phyloP scores from a whole-genome alignment of 2,113 vertebrate species.

The Ammospiza nelsoni region DNA sequence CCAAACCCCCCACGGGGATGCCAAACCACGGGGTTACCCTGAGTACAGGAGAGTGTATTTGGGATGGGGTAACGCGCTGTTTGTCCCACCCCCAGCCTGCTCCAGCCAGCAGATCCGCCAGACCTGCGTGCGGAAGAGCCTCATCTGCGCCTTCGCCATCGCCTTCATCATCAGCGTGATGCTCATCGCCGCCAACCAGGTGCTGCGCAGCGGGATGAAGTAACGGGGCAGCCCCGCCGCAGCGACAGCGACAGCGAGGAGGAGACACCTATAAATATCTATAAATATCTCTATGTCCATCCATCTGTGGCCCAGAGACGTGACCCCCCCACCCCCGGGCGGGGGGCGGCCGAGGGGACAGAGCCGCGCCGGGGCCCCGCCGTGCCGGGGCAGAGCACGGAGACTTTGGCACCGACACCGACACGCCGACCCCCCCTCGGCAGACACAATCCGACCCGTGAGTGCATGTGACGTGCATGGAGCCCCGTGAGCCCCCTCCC shows the following conservation, averaged over 20 bases:
- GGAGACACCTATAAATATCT: constrained; percentile 3
- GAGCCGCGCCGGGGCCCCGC: not conserved
- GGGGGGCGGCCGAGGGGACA: not conserved
- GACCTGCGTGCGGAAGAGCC: constrained; percentile 95
- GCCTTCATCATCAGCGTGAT: constrained; percentile 99
- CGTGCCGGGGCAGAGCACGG: not conserved
- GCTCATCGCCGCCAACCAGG: constrained; percentile 99
- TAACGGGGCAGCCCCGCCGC: constrained; percentile 67
- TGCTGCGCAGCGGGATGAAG: constrained; percentile 99
- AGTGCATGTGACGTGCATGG: constrained; percentile 63
- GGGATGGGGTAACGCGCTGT: not conserved
- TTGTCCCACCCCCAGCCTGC: constrained; percentile 75
- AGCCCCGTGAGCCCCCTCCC: constrained; percentile 27
- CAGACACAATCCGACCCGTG: not conserved
- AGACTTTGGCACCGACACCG: not conserved
- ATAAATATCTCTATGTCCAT: not conserved
- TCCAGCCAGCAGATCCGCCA: constrained; percentile 98
- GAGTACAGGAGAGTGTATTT: accelerated
- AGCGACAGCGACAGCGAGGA: not conserved
- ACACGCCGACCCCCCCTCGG: not conserved
- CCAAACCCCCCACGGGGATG: not conserved
- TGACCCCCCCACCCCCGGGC: not conserved
- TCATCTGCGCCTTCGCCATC: constrained; percentile 99
- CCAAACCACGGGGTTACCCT: not conserved
- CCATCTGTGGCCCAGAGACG: not conserved